Conservation (phyloP, 2,888 invertebrate species). For the Frankliniella intonsa region DNA sequence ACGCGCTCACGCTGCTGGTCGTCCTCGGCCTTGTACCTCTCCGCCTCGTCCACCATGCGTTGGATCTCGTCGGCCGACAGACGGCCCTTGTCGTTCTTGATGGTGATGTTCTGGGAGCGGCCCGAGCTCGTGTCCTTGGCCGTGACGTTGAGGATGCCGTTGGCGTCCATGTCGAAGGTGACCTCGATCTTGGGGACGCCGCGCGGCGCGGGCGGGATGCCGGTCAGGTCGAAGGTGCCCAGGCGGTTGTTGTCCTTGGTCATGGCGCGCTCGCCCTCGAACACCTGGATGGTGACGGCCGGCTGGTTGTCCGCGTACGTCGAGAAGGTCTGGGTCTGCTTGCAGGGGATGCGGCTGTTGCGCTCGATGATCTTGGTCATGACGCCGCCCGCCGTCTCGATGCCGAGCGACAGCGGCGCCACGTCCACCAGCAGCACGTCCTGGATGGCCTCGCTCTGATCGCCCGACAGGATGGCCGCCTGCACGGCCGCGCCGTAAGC, state of each 20-base stretch:
- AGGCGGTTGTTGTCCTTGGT: conserved; percentile 84
- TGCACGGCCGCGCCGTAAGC: conserved; percentile 79
- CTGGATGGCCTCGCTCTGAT: conserved; percentile 58
- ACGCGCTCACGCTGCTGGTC: conserved; percentile 62
- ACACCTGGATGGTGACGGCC: conserved; percentile 80
- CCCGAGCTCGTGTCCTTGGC: conserved; percentile 58
- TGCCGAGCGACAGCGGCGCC: conserved; percentile 64
- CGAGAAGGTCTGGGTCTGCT: conserved; percentile 65
- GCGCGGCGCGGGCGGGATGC: conserved; percentile 76
- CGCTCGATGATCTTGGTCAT: conserved; percentile 59
- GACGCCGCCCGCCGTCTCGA: conserved; percentile 71
- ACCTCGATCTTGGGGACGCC: conserved; percentile 72
- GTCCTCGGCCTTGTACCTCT: conserved; percentile 65
- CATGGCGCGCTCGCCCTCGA: conserved; percentile 78
- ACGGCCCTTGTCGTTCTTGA: conserved; percentile 74
- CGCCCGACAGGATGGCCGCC: conserved; percentile 67
- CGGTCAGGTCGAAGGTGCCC: conserved; percentile 73
- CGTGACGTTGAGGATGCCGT: conserved; percentile 69
- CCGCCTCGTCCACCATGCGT: conserved; percentile 67
- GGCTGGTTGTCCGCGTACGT: conserved; percentile 91
- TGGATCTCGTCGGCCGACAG: conserved; percentile 75
- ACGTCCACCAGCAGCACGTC: conserved; percentile 67
- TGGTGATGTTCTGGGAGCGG: conserved; percentile 67
- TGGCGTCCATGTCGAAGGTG: conserved; percentile 81
- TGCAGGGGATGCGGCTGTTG: conserved; percentile 52